Base-by-base conservation (phyloP, 2,888 invertebrate genomes). In the Tenthredo scrophulariae region DNA sequence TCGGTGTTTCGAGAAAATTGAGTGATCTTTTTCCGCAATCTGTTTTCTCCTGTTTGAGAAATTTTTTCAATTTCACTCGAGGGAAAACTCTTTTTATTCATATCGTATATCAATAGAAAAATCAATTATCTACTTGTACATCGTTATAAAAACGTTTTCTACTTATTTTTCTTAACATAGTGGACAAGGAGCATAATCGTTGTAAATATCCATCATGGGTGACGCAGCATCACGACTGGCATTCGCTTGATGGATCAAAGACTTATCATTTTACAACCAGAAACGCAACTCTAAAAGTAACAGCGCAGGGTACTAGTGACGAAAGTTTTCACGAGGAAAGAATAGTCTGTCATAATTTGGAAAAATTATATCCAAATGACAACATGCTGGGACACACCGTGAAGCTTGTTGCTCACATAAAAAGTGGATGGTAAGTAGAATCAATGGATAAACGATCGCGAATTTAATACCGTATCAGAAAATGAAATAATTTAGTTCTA, bases 171-270 rank as follows among this genome's bases (percentile, higher is more conserved):
- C 83, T 88, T 79, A 87, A 92, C 92, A 22, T 93, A 96, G 97
- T 96, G 85, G 97, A 97, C 89, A 96, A 96, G 88, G 96, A 96
- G 87, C 96, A 96, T 93, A 96, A 95, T 89, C 95, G 96, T 86
- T 97, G 97, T 93, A 96, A 96, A 91, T 97, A 97, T 93, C 97
- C 97, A 0, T 92, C 94, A 15, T 97, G 97, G 97, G 95, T 97
- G 86, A 96, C 96, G 87, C 95, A 96, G 84, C 97, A 97, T 90
- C 97, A 97, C 93, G 96, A 96, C 88, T 97, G 97, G 97, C 95
- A 96, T 92, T 96, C 96, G 85, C 93, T 97, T 85, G 97, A 97
- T 90, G 96, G 96, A 89, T 94, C 95, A 33, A 96, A 95, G 91
- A 96, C 95, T 86, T 97, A 96, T 93, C 96, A 96, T 89, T 97